Conservation (phyloP, 2,797 vertebrate genomes). For the Anguilla megastoma region DNA sequence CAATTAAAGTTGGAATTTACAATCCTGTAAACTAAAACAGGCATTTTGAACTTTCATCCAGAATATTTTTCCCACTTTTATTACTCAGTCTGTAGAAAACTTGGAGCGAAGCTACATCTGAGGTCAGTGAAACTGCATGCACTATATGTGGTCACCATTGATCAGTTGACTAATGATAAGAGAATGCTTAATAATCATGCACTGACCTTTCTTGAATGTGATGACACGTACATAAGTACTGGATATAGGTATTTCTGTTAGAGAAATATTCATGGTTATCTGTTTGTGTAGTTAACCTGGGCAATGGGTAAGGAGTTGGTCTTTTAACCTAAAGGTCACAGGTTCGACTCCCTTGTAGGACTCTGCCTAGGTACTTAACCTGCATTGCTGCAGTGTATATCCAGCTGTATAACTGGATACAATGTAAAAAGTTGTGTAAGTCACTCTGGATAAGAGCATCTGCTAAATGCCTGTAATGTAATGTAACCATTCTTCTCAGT, state of each 20-base stretch:
- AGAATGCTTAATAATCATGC: neutral
- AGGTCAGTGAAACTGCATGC: neutral
- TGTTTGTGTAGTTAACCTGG: neutral
- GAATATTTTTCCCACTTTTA: neutral
- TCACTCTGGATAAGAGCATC: too few species aligned
- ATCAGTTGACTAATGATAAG: neutral
- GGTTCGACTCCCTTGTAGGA: too few species aligned
- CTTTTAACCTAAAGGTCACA: too few species aligned
- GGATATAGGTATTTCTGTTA: neutral
- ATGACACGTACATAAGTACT: neutral
- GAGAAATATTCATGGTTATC: neutral
- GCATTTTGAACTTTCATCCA: neutral
- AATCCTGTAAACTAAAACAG: neutral
- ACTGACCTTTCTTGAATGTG: neutral
- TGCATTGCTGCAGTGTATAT: too few species aligned
- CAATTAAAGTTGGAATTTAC: neutral
- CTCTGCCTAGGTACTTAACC: too few species aligned
- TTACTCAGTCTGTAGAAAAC: neutral
- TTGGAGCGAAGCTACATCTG: neutral
- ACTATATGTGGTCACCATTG: neutral
- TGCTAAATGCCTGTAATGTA: too few species aligned
- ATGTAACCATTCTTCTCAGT: neutral
- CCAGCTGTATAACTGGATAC: too few species aligned
- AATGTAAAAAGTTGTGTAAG: too few species aligned
- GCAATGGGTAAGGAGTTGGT: too few species aligned